phyloP scores from a whole-genome alignment of 1,140 invertebrate species.

The Rhagoletis zephyria region DNA sequence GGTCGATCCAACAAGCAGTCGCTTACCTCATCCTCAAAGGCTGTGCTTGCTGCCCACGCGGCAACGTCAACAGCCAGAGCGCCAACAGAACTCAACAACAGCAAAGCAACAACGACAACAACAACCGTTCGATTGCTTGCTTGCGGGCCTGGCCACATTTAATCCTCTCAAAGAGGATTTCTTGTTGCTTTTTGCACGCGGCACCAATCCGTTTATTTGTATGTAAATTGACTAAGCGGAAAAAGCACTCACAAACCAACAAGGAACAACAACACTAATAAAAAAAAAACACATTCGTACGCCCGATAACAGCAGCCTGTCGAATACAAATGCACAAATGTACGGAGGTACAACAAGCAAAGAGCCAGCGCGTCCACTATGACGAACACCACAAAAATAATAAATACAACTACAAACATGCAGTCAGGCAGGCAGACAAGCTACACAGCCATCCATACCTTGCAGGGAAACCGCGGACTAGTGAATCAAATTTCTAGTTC shows the following conservation, averaged over 20 bases:
- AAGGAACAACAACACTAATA: background rate
- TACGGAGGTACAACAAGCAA: background rate
- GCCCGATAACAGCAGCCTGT: constrained; percentile 31
- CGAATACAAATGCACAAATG: background rate
- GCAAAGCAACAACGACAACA: constrained; percentile 57
- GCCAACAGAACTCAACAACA: too few species aligned
- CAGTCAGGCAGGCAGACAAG: background rate
- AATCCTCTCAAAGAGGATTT: constrained; percentile 73
- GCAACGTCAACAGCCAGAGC: background rate
- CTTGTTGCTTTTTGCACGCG: constrained; percentile 67
- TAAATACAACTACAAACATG: background rate
- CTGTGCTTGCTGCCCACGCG: background rate
- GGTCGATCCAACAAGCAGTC: background rate
- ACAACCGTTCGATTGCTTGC: constrained; percentile 56
- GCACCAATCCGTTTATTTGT: constrained; percentile 61
- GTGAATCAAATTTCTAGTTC: too few species aligned
- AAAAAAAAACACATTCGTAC: constrained; percentile 20
- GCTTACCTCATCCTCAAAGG: background rate
- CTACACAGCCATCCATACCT: background rate
- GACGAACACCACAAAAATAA: background rate
- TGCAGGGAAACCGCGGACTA: too few species aligned
- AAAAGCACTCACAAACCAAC: constrained; percentile 27
- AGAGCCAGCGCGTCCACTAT: background rate
- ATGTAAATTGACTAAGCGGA: constrained; percentile 35
- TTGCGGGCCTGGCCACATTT: constrained; percentile 57